Conservation (phyloP, 2,113 vertebrate genomes). For the Gobio gobio region DNA sequence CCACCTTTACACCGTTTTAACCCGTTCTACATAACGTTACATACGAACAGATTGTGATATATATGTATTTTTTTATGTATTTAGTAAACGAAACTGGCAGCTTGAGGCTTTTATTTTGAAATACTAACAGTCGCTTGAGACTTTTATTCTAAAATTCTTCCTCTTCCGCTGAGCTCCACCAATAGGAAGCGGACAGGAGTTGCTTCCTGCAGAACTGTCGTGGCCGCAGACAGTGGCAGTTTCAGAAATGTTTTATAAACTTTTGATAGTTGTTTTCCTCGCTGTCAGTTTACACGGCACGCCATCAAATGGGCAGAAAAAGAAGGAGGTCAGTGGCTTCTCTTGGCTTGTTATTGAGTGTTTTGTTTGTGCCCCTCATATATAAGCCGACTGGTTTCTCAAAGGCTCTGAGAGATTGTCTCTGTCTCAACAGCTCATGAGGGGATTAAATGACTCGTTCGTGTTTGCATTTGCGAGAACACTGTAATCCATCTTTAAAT, state of each 20-base stretch:
- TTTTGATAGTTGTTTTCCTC: conserved; percentile 61
- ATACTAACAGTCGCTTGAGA: background rate
- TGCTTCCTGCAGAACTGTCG: background rate
- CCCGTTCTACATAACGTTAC: too few relatives aligned
- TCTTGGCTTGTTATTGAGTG: background rate
- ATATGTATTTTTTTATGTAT: too few relatives aligned
- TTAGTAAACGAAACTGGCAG: too few relatives aligned
- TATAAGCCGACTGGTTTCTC: background rate
- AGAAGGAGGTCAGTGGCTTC: conserved; percentile 79
- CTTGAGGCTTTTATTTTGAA: background rate
- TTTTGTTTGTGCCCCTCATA: background rate
- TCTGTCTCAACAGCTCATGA: background rate
- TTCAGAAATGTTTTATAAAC: conserved; percentile 68
- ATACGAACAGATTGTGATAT: too few relatives aligned
- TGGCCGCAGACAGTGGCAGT: background rate
- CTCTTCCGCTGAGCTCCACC: conserved; percentile 40
- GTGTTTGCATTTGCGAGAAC: background rate
- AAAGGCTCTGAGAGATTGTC: background rate
- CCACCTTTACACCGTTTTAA: too few relatives aligned
- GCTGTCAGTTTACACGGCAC: conserved; percentile 54
- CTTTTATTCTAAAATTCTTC: conserved; percentile 47
- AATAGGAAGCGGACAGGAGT: conserved; percentile 68
- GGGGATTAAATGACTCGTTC: background rate
- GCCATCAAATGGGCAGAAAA: conserved; percentile 75
- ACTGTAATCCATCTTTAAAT: background rate